Base-by-base conservation (phyloP, 1,140 invertebrate species). In the Cataglyphis hispanica region DNA sequence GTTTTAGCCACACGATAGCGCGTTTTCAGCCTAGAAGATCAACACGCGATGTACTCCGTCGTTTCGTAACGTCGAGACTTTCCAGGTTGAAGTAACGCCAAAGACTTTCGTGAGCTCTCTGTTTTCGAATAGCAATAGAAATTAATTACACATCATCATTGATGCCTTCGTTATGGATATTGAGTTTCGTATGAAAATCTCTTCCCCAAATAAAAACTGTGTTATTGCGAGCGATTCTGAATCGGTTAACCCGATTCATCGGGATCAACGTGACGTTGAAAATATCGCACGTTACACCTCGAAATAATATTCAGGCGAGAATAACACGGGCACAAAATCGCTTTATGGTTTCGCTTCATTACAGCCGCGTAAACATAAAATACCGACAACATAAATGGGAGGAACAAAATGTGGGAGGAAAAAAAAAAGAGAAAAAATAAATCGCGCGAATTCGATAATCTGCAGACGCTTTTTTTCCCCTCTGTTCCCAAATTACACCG, bases 401-500 rank as follows among this genome's bases (percentile, higher is more conserved):
- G 31, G n/a, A 63, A 2, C 1, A 46, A 40, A 64, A 34, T n/a
- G n/a, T n/a, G n/a, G n/a, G n/a, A 61, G 25, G 11, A 22, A 53
- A 22, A 83, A 60, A 74, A 37, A 34, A 43, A n/a, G 31, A 27
- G 11, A n/a, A 16, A 56, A 64, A 40, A 69, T 5, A 34, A 34
- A 67, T 2, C 22, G 40, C 31, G 50, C 22, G 25, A 25, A 50
- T 63, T 13, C 74, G 74, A 56, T 85, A 76, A 78, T 78, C 61
- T 27, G 10, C n/a, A 40, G 13, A 50, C 31, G 40, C 34, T 27
- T 34, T 83, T 83, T 72, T 70, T 70, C n/a, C n/a, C 34, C 53
- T 19, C 53, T 37, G 53, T 34, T 43, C 5, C 37, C 56, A 74
- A 83, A 83, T 83, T 83, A 83, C 67, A 43, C n/a, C 53, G 78